phyloP scores from a whole-genome alignment of 2,797 vertebrate genomes.

The Acipenser oxyrinchus region DNA sequence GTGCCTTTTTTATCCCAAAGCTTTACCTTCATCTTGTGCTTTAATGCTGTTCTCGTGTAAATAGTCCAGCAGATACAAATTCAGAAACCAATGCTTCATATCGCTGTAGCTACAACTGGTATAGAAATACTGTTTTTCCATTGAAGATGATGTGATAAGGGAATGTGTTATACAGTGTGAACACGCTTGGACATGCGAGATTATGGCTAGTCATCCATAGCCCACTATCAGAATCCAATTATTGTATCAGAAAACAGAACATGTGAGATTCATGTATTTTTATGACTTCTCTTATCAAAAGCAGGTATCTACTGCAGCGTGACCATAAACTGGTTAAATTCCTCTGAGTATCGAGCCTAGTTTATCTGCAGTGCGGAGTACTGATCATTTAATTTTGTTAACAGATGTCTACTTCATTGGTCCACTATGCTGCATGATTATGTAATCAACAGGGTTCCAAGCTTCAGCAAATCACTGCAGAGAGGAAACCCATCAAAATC shows the following conservation, averaged over 20 bases:
- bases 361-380: slow-evolving; percentile 26
- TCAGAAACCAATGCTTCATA: no score
- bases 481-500: slow-evolving; percentile 47
- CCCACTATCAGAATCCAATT: slow-evolving; percentile 6
- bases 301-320: slow-evolving; percentile 19
- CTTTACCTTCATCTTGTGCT: no score
- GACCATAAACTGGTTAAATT: slow-evolving; percentile 20
- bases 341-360: slow-evolving; percentile 11
- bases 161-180: no score
- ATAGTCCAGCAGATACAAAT: no score
- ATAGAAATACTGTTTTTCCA: no score
- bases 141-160: no score
- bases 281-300: background rate
- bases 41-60: no score
- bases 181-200: background rate
- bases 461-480: slow-evolving; percentile 17
- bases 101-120: no score
- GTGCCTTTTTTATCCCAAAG: no score
- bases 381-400: slow-evolving; percentile 25
- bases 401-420: slow-evolving; percentile 41
- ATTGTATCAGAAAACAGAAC: slow-evolving; percentile 4
- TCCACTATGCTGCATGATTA: no score
- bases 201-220: background rate
- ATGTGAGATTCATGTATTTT: slow-evolving; percentile 8
- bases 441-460: slow-evolving; percentile 21